phyloP scores from a whole-genome alignment of 2,797 vertebrate genomes.

The Halcyon smyrnensis region DNA sequence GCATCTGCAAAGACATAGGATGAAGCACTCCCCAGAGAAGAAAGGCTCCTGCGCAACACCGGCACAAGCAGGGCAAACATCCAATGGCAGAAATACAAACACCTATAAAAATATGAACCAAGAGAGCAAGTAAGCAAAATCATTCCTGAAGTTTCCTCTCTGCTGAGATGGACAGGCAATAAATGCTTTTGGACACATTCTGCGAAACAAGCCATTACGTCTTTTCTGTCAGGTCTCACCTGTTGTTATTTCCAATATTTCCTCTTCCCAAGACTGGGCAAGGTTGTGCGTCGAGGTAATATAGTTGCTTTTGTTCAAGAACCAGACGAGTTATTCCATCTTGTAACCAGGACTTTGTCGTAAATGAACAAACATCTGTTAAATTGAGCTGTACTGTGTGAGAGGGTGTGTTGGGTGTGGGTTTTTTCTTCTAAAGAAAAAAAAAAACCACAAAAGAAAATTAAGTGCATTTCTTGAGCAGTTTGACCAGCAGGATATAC shows the following conservation, averaged over 20 bases:
- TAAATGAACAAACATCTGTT: slow-evolving; percentile 49
- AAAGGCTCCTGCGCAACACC: background rate
- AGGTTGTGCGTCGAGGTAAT: background rate
- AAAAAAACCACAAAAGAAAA: background rate
- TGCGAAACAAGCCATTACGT: background rate
- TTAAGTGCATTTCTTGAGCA: background rate
- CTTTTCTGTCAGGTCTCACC: slow-evolving; percentile 42
- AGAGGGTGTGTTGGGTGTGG: background rate
- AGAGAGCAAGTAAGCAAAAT: background rate
- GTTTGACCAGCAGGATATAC: background rate
- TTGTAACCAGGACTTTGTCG: background rate
- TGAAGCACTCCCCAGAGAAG: background rate
- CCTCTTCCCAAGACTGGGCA: background rate
- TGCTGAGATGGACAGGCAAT: background rate
- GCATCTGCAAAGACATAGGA: background rate
- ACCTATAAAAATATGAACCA: background rate
- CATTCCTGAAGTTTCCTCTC: background rate
- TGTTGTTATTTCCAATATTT: slow-evolving; percentile 46
- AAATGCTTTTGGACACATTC: background rate
- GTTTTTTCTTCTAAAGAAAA: background rate
- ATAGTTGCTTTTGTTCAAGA: slow-evolving; percentile 17
- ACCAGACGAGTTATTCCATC: background rate
- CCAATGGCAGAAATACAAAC: background rate
- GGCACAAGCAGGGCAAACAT: background rate
- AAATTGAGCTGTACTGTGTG: background rate